Evolutionary conservation across 2,888 invertebrate genomes (phyloP).

Genomic region (Drosophila borborema): DNA sequence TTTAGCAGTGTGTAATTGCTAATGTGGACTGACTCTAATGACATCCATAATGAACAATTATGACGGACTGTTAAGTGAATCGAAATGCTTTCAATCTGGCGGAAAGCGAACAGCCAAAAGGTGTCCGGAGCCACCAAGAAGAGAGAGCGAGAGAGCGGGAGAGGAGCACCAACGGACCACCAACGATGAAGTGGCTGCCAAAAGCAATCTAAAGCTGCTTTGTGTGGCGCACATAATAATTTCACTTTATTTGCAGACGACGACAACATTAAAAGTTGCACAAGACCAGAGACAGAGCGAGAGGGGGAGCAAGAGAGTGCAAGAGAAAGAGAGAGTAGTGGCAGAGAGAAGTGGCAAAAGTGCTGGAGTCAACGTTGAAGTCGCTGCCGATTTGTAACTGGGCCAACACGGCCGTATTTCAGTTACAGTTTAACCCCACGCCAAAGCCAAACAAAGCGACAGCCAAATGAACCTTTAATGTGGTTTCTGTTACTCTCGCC

Average conservation of each 20-base stretch:
- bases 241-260: slow-evolving; percentile 72
- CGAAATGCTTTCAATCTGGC: slow-evolving; percentile 60
- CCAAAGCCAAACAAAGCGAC: slow-evolving; percentile 74
- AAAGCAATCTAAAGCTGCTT: slow-evolving; percentile 60
- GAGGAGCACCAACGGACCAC: slow-evolving; percentile 40
- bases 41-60: slow-evolving; percentile 46
- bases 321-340: slow-evolving; percentile 8
- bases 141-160: background rate
- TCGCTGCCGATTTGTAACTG: slow-evolving; percentile 66
- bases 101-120: background rate
- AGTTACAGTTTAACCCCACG: slow-evolving; percentile 75
- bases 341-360: slow-evolving; percentile 70
- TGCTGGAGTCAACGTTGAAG: slow-evolving; percentile 50
- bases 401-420: slow-evolving; percentile 66
- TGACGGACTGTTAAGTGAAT: slow-evolving; percentile 28
- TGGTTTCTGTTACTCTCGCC: slow-evolving; percentile 49
- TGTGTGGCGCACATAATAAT: slow-evolving; percentile 68
- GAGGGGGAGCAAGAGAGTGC: slow-evolving; percentile 5
- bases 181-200: slow-evolving; percentile 54
- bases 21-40: slow-evolving; percentile 30
- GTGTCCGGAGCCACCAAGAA: background rate
- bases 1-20: slow-evolving; percentile 44
- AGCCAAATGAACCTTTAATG: slow-evolving; percentile 79
- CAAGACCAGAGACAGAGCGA: slow-evolving; percentile 29
- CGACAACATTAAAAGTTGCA: slow-evolving; percentile 57